These are phyloP conservation scores for Proterorhinus semilunaris DNA, from an alignment of 2,113 vertebrate genomes.

Conservation along the genomic window DNA sequence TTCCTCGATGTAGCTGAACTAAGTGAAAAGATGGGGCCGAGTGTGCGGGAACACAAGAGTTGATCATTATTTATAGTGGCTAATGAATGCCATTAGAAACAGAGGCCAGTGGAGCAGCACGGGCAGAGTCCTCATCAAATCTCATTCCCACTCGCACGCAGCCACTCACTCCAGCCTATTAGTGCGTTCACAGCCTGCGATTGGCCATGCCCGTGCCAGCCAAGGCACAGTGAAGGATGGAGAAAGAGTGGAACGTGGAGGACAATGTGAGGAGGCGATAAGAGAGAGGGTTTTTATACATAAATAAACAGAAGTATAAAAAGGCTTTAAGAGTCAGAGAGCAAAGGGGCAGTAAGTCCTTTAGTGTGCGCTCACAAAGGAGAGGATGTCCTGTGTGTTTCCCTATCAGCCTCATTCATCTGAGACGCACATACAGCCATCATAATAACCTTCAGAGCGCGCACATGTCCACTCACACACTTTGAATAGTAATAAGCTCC, in stretches of 20 bases:
- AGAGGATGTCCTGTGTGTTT: slow-evolving; percentile 58
- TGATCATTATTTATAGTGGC: slow-evolving; percentile 70
- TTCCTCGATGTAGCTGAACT: background rate
- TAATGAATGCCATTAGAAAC: slow-evolving; percentile 68
- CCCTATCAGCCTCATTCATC: slow-evolving; percentile 62
- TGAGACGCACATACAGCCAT: slow-evolving; percentile 56
- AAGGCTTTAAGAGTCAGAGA: background rate
- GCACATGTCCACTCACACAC: slow-evolving; percentile 35
- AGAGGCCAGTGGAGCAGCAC: slow-evolving; percentile 51
- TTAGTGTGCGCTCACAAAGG: slow-evolving; percentile 49
- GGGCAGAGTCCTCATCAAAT: slow-evolving; percentile 50
- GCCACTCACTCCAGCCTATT: slow-evolving; percentile 61
- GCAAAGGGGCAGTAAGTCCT: slow-evolving; percentile 41
- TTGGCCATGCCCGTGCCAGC: slow-evolving; percentile 23
- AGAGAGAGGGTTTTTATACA: background rate
- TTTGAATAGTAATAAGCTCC: slow-evolving; percentile 62
- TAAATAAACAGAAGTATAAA: slow-evolving; percentile 6
- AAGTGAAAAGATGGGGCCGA: background rate
- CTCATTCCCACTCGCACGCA: slow-evolving; percentile 29
- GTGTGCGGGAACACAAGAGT: slow-evolving; percentile 66
- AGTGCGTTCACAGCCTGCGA: slow-evolving; percentile 51
- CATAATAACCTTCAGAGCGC: slow-evolving; percentile 61
- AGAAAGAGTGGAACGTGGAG: background rate
- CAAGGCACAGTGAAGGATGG: slow-evolving; percentile 10
- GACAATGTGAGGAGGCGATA: slow-evolving; percentile 28